Evolutionary conservation across 2,113 vertebrate species (phyloP).

Genomic region (Damaliscus lunatus): DNA sequence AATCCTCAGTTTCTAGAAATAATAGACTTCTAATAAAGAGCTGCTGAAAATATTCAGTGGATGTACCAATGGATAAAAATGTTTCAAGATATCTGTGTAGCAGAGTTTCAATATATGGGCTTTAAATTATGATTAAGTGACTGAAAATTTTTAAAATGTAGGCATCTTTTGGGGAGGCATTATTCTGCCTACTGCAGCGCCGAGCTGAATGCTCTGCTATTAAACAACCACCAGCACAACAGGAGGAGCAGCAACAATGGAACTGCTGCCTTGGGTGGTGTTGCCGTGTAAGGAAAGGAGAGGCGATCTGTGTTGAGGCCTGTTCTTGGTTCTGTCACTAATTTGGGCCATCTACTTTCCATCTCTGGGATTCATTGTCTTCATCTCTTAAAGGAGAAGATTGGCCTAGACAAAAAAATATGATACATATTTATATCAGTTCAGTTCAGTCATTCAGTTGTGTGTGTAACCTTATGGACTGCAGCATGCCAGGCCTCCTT

Average conservation of each 20-base stretch:
- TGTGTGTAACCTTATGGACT: not conserved
- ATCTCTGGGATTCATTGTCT: not conserved
- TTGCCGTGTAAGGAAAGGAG: too few relatives aligned
- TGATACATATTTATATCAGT: not conserved
- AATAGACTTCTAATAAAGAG: not conserved
- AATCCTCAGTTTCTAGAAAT: not conserved
- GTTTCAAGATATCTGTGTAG: not conserved
- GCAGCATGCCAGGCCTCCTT: not conserved
- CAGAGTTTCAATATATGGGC: not conserved
- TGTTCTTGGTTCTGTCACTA: not conserved
- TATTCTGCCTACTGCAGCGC: too few relatives aligned
- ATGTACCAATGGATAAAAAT: not conserved
- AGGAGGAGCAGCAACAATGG: not conserved
- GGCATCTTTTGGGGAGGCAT: not conserved
- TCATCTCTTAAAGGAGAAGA: not conserved
- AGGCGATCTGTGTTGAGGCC: not conserved
- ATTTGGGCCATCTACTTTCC: not conserved
- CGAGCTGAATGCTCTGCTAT: not conserved
- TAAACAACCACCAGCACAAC: not conserved
- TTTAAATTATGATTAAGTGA: not conserved
- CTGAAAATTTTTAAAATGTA: not conserved
- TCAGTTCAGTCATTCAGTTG: rapidly evolving
- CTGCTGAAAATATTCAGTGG: not conserved
- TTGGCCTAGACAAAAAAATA: not conserved
- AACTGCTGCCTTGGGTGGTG: not conserved